phyloP scores from a whole-genome alignment of 2,113 vertebrate genomes.

The Dicerorhinus sumatrensis region DNA sequence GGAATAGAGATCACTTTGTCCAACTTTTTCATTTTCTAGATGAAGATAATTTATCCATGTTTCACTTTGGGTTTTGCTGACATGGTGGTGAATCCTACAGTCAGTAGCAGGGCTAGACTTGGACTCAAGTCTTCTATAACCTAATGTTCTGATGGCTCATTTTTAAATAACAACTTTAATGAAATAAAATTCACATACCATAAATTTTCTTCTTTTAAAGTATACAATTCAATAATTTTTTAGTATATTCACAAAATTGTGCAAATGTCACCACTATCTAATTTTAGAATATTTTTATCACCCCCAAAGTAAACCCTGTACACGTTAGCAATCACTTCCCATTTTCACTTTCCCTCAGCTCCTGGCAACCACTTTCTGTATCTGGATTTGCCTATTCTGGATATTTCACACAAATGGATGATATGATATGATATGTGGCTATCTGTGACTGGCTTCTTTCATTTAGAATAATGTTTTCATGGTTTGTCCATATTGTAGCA shows the following conservation, averaged over 20 bases:
- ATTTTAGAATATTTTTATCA: not conserved
- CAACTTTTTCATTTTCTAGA: not conserved
- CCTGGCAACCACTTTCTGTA: not conserved
- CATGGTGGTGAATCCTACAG: not conserved
- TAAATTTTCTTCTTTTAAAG: not conserved
- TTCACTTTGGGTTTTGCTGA: not conserved
- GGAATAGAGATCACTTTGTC: not conserved
- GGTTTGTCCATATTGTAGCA: not conserved
- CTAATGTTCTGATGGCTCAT: not conserved
- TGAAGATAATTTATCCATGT: not conserved
- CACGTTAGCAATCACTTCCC: not conserved
- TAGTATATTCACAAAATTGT: not conserved
- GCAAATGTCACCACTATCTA: not conserved
- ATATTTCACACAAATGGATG: not conserved
- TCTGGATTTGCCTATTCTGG: not conserved
- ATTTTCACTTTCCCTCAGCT: not conserved
- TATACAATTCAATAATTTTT: not conserved
- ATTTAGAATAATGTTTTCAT: not conserved
- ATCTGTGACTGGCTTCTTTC: not conserved
- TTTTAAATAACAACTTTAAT: not conserved
- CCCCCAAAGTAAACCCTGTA: not conserved
- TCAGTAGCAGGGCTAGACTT: not conserved
- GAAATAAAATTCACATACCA: not conserved
- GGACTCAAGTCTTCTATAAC: not conserved
- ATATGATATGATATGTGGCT: not conserved